Percentiles rank a stretch among this genome's conserved stretches.
These are phyloP conservation scores for Lucilia cuprina DNA, from an alignment of 1,140 invertebrate species.

Conservation along the genomic window DNA sequence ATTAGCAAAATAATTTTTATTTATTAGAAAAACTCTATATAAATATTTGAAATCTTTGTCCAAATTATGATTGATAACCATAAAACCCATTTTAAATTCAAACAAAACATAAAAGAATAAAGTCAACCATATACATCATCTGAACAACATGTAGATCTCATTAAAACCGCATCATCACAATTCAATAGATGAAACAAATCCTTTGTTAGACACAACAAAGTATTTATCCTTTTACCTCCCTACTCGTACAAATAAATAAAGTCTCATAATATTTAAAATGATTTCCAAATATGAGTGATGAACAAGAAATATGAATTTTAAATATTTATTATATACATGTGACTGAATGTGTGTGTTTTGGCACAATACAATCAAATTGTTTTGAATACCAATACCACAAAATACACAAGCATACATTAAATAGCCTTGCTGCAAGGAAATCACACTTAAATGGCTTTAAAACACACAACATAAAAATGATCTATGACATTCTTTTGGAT, in stretches of 20 bases:
- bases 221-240: neutral
- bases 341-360: slow-evolving; percentile 45
- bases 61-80: slow-evolving; percentile 31
- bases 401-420: too few relatives aligned
- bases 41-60: neutral
- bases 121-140: slow-evolving; percentile 5
- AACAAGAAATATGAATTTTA: slow-evolving; percentile 59
- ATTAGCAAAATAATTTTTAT: too few relatives aligned
- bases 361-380: slow-evolving; percentile 54
- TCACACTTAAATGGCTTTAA: neutral
- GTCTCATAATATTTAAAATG: neutral
- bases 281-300: slow-evolving; percentile 13
- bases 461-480: neutral
- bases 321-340: slow-evolving; percentile 41
- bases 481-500: neutral
- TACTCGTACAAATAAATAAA: neutral
- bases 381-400: neutral
- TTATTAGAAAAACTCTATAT: too few relatives aligned
- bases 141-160: slow-evolving; percentile 41
- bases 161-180: slow-evolving; percentile 55
- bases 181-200: neutral
- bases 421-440: neutral
- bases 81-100: neutral
- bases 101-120: neutral
- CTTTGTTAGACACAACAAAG: neutral